These are phyloP conservation scores for Dasyprocta punctata DNA, from an alignment of 2,113 vertebrate species.

Conservation along the genomic window DNA sequence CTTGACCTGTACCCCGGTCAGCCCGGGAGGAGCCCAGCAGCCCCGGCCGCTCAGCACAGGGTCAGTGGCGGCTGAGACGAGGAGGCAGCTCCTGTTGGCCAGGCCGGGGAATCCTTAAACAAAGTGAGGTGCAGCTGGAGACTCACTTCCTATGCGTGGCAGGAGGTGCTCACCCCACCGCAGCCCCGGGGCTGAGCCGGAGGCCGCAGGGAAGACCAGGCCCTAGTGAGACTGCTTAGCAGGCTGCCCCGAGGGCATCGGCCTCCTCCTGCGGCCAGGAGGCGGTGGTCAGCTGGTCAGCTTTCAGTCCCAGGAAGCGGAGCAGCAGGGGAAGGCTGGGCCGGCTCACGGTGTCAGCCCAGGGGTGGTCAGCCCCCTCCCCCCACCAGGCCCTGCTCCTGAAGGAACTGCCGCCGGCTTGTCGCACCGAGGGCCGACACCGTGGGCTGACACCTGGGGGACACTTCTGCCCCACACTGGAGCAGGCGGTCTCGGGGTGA, in stretches of 20 bases:
- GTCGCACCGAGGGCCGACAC: neutral
- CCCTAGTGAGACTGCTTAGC: neutral
- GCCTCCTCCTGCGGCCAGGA: neutral
- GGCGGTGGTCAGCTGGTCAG: no score
- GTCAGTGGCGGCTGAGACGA: no score
- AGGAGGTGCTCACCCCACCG: neutral
- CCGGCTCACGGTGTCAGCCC: neutral
- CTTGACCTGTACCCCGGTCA: no score
- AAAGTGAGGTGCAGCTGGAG: rapidly evolving
- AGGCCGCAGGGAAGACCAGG: rapidly evolving
- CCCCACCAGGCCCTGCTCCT: neutral
- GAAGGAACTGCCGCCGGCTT: neutral
- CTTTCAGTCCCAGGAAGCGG: no score
- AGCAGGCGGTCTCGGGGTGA: neutral
- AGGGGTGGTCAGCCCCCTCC: neutral
- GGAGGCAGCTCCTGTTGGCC: rapidly evolving
- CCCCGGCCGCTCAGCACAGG: no score
- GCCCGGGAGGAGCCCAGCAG: no score
- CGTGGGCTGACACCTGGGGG: neutral
- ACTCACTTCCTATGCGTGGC: neutral
- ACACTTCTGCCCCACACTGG: neutral
- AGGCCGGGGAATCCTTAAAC: rapidly evolving
- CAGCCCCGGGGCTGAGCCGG: rapidly evolving
- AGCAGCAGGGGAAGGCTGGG: no score
- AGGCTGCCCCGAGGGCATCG: rapidly evolving